Evolutionary conservation across 1,140 invertebrate species (phyloP).

Genomic region (Ips nitidus): DNA sequence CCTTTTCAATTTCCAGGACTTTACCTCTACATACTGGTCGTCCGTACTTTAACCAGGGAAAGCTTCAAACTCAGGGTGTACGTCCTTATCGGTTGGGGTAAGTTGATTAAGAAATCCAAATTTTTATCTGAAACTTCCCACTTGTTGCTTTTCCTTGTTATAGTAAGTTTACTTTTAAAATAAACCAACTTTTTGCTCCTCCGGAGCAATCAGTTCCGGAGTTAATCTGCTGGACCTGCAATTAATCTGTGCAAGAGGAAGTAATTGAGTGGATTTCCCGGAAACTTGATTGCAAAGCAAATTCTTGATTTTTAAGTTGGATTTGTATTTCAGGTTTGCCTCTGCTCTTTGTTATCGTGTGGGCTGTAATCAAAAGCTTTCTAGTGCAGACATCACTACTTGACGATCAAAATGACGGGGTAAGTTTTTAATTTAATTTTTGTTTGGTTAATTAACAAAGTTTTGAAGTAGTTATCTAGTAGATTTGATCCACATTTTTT

Average conservation of each 20-base stretch:
- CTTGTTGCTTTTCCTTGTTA: too few species aligned
- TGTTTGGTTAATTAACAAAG: too few species aligned
- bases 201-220: too few species aligned
- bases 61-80: constrained; percentile 87
- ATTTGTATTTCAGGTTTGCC: not conserved
- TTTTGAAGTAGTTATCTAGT: too few species aligned
- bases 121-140: not conserved
- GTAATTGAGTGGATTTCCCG: too few species aligned
- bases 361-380: not conserved
- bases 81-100: constrained; percentile 90
- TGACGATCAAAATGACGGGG: not conserved
- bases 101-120: constrained; percentile 49
- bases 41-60: constrained; percentile 88
- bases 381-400: not conserved
- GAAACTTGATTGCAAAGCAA: too few species aligned
- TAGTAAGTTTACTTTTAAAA: too few species aligned
- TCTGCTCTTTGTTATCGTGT: not conserved
- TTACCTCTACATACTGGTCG: constrained; percentile 91
- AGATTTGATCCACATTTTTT: too few species aligned
- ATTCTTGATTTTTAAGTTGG: too few species aligned
- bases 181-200: too few species aligned
- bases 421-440: not conserved
- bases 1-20: constrained; percentile 63
- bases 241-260: too few species aligned
- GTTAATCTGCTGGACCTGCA: too few species aligned